Evolutionary conservation across 2,888 invertebrate species (phyloP).

Genomic region (Standfussiana lucernea): DNA sequence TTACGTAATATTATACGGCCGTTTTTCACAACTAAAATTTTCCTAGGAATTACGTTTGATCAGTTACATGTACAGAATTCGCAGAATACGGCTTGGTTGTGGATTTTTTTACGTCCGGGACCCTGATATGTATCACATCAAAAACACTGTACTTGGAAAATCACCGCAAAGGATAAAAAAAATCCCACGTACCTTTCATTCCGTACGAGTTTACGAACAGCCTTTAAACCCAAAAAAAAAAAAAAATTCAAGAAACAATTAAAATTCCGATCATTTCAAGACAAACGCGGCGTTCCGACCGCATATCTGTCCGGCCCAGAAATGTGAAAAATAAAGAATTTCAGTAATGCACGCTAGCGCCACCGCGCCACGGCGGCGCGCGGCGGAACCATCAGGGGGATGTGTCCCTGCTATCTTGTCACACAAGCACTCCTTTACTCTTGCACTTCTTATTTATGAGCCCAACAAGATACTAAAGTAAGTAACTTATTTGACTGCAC

Average conservation of each 20-base stretch:
- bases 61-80: not conserved
- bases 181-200: not conserved
- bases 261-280: conserved; percentile 31
- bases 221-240: not conserved
- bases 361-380: conserved; percentile 74
- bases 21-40: not conserved
- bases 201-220: not conserved
- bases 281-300: conserved; percentile 62
- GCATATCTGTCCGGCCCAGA: conserved; percentile 70
- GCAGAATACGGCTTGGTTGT: not conserved
- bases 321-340: conserved; percentile 84
- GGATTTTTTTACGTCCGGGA: not conserved
- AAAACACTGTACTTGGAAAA: not conserved
- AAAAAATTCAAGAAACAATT: conserved; percentile 12
- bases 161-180: not conserved
- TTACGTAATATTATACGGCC: not conserved
- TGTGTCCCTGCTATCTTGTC: conserved; percentile 86
- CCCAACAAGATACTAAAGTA: conserved; percentile 80
- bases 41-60: not conserved
- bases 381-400: conserved; percentile 80
- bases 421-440: conserved; percentile 81
- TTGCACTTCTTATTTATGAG: conserved; percentile 83
- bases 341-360: conserved; percentile 80
- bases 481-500: conserved; percentile 75
- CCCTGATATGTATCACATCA: not conserved